Evolutionary conservation across 2,888 invertebrate genomes (phyloP).

Genomic region (Rotaria magnacalcarata): DNA sequence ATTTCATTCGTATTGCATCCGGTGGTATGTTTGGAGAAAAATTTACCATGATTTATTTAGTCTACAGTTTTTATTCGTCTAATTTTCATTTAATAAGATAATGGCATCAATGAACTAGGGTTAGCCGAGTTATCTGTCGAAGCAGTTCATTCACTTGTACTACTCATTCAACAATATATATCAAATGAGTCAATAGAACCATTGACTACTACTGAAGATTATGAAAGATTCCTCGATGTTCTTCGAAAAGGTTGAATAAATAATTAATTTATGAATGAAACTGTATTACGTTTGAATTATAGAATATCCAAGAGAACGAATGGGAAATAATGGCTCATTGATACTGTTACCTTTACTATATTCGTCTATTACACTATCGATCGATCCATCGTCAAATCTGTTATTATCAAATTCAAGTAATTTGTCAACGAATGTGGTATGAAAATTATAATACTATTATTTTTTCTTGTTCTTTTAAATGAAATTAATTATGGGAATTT

Average conservation of each 20-base stretch:
- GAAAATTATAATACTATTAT: background rate
- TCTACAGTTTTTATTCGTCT: too few species aligned
- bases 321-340: background rate
- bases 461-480: background rate
- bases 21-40: background rate
- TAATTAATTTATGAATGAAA: background rate
- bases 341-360: slow-evolving; percentile 15
- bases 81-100: background rate
- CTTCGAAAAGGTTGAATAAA: background rate
- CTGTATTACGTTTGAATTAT: background rate
- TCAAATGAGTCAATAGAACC: background rate
- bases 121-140: background rate
- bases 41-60: too few species aligned
- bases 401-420: background rate
- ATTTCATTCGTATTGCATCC: slow-evolving; percentile 67
- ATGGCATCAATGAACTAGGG: background rate
- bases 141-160: background rate
- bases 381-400: background rate
- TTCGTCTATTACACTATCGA: background rate
- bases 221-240: background rate
- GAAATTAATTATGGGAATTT: too few species aligned
- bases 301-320: slow-evolving; percentile 19
- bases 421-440: background rate
- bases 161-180: background rate
- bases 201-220: background rate